A percentile compares a stretch with the other conserved stretches of the same genome.
phyloP scores from a whole-genome alignment of 2,888 invertebrate species.

The Muscina levida region DNA sequence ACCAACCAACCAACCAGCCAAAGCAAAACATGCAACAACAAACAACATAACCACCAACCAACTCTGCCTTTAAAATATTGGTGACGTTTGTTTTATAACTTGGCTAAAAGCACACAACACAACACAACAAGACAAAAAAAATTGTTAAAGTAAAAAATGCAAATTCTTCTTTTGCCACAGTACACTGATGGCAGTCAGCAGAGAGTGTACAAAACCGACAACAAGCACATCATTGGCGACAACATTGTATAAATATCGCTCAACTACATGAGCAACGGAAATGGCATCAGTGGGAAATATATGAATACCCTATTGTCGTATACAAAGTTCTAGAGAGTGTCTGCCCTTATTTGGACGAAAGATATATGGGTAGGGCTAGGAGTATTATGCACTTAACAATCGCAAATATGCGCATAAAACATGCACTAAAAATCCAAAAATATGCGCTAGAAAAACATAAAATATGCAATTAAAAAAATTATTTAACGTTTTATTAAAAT shows the following conservation, averaged over 20 bases:
- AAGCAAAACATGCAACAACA: constrained; percentile 25
- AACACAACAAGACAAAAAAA: no score
- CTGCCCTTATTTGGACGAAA: no score
- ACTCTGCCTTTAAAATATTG: not conserved
- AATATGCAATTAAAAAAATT: no score
- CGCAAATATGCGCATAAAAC: no score
- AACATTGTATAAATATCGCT: not conserved
- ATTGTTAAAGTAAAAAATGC: constrained; percentile 8
- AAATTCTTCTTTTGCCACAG: not conserved
- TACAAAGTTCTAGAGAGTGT: no score
- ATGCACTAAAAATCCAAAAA: no score
- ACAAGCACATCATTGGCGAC: constrained; percentile 8
- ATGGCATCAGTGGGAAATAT: not conserved
- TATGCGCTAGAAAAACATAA: no score
- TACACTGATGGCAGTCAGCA: not conserved
- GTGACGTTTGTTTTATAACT: constrained; percentile 43
- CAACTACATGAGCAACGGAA: not conserved
- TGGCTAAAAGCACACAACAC: constrained; percentile 31
- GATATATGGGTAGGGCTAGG: no score
- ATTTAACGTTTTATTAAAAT: no score
- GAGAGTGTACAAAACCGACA: not conserved
- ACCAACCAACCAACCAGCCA: constrained; percentile 65
- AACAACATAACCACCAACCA: not conserved
- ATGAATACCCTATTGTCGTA: no score
- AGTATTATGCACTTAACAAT: no score